Conservation (phyloP, 2,888 invertebrate genomes). For the Synergus laeviventris region DNA sequence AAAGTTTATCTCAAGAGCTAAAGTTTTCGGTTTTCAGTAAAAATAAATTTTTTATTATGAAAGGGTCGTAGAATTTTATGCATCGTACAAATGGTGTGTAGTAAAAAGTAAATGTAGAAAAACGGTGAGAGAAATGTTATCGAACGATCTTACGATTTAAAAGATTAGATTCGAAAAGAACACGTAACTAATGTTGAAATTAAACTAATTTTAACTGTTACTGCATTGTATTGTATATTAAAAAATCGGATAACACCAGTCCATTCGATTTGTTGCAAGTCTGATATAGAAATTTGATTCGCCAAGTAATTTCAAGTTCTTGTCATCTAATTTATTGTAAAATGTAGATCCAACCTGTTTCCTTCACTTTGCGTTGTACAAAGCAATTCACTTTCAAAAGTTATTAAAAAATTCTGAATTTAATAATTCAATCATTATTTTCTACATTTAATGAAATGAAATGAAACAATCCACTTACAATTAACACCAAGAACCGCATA, state of each 20-base stretch:
- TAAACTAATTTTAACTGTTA: conserved; percentile 6
- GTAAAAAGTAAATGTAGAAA: conserved; percentile 5
- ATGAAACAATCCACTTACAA: background rate
- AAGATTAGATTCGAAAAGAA: too few relatives aligned
- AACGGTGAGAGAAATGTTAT: background rate
- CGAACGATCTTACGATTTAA: background rate
- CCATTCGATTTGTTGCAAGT: background rate
- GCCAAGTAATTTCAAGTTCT: conserved; percentile 1
- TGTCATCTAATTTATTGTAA: background rate
- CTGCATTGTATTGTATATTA: background rate
- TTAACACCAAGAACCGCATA: background rate
- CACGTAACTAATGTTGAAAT: background rate
- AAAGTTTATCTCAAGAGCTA: background rate
- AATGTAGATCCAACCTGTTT: background rate
- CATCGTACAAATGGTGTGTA: background rate
- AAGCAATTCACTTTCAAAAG: background rate
- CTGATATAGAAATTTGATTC: conserved; percentile 1
- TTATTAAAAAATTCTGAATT: background rate
- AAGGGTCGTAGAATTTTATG: conserved; percentile 19
- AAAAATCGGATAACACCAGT: background rate
- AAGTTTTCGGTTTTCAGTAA: conserved; percentile 1
- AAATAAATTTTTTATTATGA: conserved; percentile 23
- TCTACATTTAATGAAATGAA: background rate
- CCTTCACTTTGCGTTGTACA: background rate
- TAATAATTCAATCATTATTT: too few relatives aligned